Conservation (phyloP, 2,888 invertebrate species). For the Lasioglossum villosulum region DNA sequence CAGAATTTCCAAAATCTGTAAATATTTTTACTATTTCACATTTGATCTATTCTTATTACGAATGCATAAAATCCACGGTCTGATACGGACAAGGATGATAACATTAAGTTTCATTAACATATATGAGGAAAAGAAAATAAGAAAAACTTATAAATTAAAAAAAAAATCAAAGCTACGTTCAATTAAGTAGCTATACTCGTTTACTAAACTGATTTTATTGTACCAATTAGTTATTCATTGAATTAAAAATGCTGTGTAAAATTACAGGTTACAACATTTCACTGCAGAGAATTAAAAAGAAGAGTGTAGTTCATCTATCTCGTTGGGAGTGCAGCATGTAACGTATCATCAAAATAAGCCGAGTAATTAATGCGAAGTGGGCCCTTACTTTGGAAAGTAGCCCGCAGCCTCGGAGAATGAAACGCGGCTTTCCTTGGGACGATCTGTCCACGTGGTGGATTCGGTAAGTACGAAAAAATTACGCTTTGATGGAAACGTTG, state of each 20-base stretch:
- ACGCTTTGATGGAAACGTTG: not conserved
- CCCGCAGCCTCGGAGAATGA: constrained; percentile 11
- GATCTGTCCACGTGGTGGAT: constrained; percentile 17
- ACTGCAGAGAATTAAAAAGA: not conserved
- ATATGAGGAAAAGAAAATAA: too few relatives aligned
- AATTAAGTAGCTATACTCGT: not conserved
- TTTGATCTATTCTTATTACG: too few relatives aligned
- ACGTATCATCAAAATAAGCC: constrained; percentile 31
- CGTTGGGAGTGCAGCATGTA: constrained; percentile 22
- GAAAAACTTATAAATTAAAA: too few relatives aligned
- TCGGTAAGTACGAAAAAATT: constrained; percentile 20
- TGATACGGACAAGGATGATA: too few relatives aligned
- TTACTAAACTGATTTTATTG: not conserved
- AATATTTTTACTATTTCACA: too few relatives aligned
- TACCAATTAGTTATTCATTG: not conserved
- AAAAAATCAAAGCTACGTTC: too few relatives aligned
- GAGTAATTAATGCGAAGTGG: constrained; percentile 44
- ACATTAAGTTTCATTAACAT: too few relatives aligned
- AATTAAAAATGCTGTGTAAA: not conserved
- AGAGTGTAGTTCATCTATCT: constrained; percentile 19
- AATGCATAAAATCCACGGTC: too few relatives aligned
- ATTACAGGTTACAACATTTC: not conserved
- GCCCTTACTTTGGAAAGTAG: constrained; percentile 27
- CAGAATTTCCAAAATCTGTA: too few relatives aligned
- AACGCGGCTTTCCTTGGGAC: constrained; percentile 14